A percentile compares a stretch with the other conserved stretches of the same genome.
Evolutionary conservation across 2,797 vertebrate species (phyloP).

Genomic region (Neosilurus mollespiculum): DNA sequence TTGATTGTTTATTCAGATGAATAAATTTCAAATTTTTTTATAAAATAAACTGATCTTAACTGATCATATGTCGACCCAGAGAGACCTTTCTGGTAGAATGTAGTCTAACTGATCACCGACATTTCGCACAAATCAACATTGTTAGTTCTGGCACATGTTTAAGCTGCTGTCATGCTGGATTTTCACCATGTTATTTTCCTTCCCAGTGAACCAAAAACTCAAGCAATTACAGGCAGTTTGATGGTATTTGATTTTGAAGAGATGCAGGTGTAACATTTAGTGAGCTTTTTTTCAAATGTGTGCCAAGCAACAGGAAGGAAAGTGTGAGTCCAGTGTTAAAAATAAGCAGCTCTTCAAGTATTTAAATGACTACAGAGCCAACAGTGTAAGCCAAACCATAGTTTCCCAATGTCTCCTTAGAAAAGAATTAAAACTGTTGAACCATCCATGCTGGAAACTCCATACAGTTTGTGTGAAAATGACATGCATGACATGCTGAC

Average conservation of each 20-base stretch:
- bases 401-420: not conserved
- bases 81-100: not conserved
- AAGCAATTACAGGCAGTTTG: conserved; percentile 22
- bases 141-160: conserved; percentile 4
- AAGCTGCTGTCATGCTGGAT: conserved; percentile 14
- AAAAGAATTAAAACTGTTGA: not conserved
- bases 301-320: not conserved
- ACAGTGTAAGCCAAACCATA: not conserved
- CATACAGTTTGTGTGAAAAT: not conserved
- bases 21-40: not conserved
- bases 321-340: not conserved
- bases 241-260: conserved; percentile 49
- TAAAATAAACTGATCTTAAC: not conserved
- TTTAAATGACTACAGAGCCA: not conserved
- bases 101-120: not conserved
- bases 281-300: not conserved
- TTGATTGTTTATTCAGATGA: not conserved
- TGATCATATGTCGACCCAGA: not conserved
- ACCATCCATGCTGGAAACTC: not conserved
- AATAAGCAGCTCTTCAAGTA: not conserved
- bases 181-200: conserved; percentile 14
- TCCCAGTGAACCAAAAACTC: conserved; percentile 20
- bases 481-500: too few relatives aligned
- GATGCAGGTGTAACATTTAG: conserved; percentile 7
- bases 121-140: not conserved